A percentile compares a stretch with the other conserved stretches of the same genome.
phyloP scores from a whole-genome alignment of 1,140 invertebrate genomes.

The Drosophila parvula region DNA sequence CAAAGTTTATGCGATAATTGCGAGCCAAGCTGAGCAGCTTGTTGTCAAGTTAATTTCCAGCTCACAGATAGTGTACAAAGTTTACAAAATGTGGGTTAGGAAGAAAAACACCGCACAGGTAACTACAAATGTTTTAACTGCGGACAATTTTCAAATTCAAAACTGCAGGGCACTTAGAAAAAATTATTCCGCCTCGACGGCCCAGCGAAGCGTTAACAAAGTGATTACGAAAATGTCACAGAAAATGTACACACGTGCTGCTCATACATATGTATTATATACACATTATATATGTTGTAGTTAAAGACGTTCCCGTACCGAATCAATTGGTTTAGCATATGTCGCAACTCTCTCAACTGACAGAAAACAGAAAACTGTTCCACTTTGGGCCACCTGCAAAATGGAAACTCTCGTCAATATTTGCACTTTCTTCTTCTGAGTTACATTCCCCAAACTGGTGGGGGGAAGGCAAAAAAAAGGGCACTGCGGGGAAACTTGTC shows the following conservation, averaged over 20 bases:
- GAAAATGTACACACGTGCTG: slow-evolving; percentile 12
- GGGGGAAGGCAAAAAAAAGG: not conserved
- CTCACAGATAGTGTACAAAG: slow-evolving; percentile 20
- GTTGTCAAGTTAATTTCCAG: slow-evolving; percentile 32
- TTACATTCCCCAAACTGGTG: slow-evolving; percentile 39
- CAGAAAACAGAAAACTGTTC: slow-evolving; percentile 33
- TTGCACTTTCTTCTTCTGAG: slow-evolving; percentile 74
- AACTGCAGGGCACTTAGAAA: slow-evolving; percentile 15
- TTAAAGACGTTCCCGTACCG: slow-evolving; percentile 17
- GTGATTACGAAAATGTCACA: slow-evolving; percentile 62
- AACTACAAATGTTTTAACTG: not conserved
- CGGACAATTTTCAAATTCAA: not conserved
- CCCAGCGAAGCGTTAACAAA: slow-evolving; percentile 64
- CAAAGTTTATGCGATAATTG: slow-evolving; percentile 65
- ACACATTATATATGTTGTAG: not conserved
- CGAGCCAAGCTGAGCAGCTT: slow-evolving; percentile 15
- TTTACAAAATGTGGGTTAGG: slow-evolving; percentile 11
- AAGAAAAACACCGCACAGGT: not conserved
- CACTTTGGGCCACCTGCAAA: slow-evolving; percentile 50
- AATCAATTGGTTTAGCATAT: slow-evolving; percentile 68
- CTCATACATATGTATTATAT: slow-evolving; percentile 2
- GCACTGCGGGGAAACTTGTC: slow-evolving; percentile 34
- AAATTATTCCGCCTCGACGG: slow-evolving; percentile 16
- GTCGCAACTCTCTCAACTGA: slow-evolving; percentile 26
- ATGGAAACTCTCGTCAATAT: slow-evolving; percentile 61